phyloP scores from a whole-genome alignment of 2,113 vertebrate species.

The Dicerorhinus sumatrensis region DNA sequence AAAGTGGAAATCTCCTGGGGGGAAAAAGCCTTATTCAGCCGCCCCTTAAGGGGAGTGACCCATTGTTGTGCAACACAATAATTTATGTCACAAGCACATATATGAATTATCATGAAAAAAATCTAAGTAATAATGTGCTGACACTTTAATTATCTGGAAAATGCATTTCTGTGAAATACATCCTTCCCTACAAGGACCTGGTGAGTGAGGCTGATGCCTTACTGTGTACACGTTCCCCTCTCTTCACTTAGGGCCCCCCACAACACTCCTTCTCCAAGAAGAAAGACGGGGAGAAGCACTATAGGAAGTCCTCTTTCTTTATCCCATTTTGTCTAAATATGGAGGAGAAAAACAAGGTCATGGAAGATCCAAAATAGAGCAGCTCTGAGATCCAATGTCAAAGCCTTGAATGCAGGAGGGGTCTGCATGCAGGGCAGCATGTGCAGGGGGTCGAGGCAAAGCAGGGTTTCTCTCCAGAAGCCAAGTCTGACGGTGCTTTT shows the following conservation, averaged over 20 bases:
- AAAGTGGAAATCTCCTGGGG: neutral
- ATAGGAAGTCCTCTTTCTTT: neutral
- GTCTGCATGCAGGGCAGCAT: rapidly evolving
- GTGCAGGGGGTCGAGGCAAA: neutral
- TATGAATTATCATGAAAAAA: neutral
- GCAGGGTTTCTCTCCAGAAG: neutral
- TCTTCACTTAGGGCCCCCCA: neutral
- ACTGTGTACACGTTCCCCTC: neutral
- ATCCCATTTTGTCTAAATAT: neutral
- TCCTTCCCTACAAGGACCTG: neutral
- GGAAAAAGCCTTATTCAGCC: neutral
- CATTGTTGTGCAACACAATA: neutral
- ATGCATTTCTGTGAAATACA: neutral
- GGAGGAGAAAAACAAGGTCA: neutral
- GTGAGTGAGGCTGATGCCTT: neutral
- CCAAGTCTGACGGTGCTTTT: neutral
- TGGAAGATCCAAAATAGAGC: neutral
- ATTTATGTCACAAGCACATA: neutral
- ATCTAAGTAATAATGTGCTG: neutral
- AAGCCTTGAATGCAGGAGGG: too few relatives aligned
- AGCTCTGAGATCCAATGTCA: neutral
- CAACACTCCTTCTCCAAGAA: neutral
- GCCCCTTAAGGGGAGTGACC: neutral
- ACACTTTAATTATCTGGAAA: neutral
- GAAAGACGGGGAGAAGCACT: neutral